Conservation (phyloP, 2,888 invertebrate genomes). For the Atherix ibis region DNA sequence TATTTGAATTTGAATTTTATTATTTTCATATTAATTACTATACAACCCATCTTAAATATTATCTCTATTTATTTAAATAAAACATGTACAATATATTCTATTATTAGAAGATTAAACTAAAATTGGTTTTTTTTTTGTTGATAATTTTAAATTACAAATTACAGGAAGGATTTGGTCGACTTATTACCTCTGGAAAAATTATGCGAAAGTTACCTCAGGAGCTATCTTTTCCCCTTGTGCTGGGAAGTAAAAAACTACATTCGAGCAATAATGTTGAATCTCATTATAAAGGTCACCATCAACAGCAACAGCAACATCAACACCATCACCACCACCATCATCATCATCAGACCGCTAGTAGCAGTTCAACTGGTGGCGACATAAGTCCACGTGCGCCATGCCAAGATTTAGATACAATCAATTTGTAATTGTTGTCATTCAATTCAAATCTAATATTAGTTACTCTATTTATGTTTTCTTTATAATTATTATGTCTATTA, state of each 20-base stretch:
- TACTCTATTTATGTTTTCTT: no score
- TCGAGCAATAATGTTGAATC: conserved; percentile 15
- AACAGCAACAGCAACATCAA: no score
- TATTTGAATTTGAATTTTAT: no score
- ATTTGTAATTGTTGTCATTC: conserved; percentile 37
- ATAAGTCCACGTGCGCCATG: conserved; percentile 44
- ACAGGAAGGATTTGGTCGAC: conserved; percentile 80
- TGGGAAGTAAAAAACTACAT: conserved; percentile 32
- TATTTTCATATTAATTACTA: no score
- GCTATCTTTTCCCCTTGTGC: conserved; percentile 52
- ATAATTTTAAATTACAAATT: conserved; percentile 5
- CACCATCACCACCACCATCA: no score
- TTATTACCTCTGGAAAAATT: conserved; percentile 94
- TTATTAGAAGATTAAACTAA: no score
- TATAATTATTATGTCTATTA: no score
- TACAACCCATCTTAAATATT: no score
- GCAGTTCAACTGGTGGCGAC: conserved; percentile 20
- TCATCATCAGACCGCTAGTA: conserved; percentile 23
- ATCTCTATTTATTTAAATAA: no score
- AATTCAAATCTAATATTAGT: no score
- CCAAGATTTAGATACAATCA: conserved; percentile 58
- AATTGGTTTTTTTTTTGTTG: neutral
- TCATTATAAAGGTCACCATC: conserved; percentile 17
- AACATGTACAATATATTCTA: no score
- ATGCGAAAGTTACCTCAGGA: conserved; percentile 78